Evolutionary conservation across 1,140 invertebrate genomes (phyloP), one percentile per base, ranked within the genome.

Genomic region (Drosophila miranda): DNA sequence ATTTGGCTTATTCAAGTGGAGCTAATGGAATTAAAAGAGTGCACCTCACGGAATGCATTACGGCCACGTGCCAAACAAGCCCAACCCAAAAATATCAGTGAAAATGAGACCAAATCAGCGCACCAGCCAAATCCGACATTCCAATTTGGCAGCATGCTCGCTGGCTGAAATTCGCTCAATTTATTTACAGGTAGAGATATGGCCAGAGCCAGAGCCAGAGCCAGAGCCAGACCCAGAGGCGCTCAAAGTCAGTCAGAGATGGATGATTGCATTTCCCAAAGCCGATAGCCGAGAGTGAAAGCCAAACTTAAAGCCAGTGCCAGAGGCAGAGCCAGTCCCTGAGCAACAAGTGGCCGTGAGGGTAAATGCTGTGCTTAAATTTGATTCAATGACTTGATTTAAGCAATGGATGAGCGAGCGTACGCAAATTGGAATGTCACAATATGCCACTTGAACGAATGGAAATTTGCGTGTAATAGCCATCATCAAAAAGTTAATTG

Each of bases 361-460:
- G 64, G 64, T 48, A 51, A 82, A 73, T 82, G 54, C 46, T 61
- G 51, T 34, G 48, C 57, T 69, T 61, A 70, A 78, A 81, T 67
- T 80, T 64, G 72, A 74, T 73, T 86, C 63, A 84, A 84, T 84
- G 76, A 64, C 50, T 86, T 76, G 74, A 69, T 84, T 84, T 70
- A 86, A 56, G 75, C 58, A 59, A 59, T 56, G 54, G 30, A 52
- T 38, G 50, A 52, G 50, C 30, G 50, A 13, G 30, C 50, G 21
- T 16, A 23, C 28, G 52, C 59, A 66, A 70, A 60, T 75, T 83
- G 77, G 75, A 84, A 83, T 79, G 75, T 58, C 64, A 63, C 69
- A 62, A 14, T 21, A 52, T 38, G 50, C 14, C 50, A 52, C 30
- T 49, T 56, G 45, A 48, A 48, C 43, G 41, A 56, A 79, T 54